Conservation (phyloP, 2,797 vertebrate species). For the Silurus aristotelis region DNA sequence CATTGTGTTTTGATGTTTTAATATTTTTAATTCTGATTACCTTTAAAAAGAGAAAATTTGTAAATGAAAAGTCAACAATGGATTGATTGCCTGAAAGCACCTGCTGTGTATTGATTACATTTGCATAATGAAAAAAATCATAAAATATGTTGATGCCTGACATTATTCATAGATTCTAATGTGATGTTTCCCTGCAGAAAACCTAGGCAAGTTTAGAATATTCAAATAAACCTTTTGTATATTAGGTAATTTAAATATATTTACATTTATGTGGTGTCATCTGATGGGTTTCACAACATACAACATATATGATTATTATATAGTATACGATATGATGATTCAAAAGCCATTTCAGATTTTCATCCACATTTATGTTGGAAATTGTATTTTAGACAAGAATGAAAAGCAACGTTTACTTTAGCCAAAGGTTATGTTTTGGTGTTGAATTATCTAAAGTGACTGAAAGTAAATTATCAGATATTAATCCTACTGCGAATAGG, state of each 20-base stretch:
- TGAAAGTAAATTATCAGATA: neutral
- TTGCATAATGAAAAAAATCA: neutral
- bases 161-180: neutral
- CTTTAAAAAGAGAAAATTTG: neutral
- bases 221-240: neutral
- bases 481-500: neutral
- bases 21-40: neutral
- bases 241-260: neutral
- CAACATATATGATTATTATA: neutral
- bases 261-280: neutral
- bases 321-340: neutral
- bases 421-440: neutral
- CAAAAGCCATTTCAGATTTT: neutral
- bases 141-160: neutral
- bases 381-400: neutral
- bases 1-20: neutral
- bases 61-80: neutral
- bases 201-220: neutral
- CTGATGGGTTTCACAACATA: neutral
- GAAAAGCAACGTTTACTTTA: neutral
- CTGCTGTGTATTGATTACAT: neutral
- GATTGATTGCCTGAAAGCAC: neutral
- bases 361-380: neutral
- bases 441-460: neutral
- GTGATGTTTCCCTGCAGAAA: neutral